Evolutionary conservation across 2,113 vertebrate species (phyloP), one percentile per base, ranked within the genome.

Genomic region (Circaetus gallicus): DNA sequence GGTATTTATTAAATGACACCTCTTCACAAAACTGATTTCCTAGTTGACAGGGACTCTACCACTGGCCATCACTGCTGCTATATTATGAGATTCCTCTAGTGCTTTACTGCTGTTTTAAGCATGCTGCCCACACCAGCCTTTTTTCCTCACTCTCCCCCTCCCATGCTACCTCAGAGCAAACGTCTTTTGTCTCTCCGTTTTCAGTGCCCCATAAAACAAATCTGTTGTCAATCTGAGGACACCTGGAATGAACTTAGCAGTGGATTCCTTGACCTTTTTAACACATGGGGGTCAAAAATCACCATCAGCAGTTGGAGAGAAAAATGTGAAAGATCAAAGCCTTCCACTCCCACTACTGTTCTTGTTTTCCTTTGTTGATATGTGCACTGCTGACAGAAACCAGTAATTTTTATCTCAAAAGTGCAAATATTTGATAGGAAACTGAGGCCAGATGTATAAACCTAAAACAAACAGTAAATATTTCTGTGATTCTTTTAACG

Each of bases 371-470:
- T 95, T 93, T 95, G 89, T 72, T 96, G 95, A 91, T 95, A 85
- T 66, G 89, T 70, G 94, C 74, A 76, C 58, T 65, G 62, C 89
- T 94, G 89, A 95, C 74, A 91, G 94, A 96, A 96, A 94, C 81
- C 78, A 91, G 82, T 84, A 86, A 89, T 95, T 97, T 95, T 97
- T 89, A 93, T 90, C 91, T 91, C 7, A 0, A 86, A 95, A 95
- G 93, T 93, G 73, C 95, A 97, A 97, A 97, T 97, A 97, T 97
- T 97, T 97, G 91, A 95, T 94, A 95, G 67, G 93, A 97, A 96
- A 97, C 94, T 96, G 96, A 95, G 94, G 94, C 94, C 94, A 97
- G 91, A 94, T 88, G 58, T 93, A 96, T 93, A 95, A 97, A 94
- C 58, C 89, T 91, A 95, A 97, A 93, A 24, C 82, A 97, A 95